phyloP scores from a whole-genome alignment of 2,888 invertebrate genomes.

The Drosophila vallismaia region DNA sequence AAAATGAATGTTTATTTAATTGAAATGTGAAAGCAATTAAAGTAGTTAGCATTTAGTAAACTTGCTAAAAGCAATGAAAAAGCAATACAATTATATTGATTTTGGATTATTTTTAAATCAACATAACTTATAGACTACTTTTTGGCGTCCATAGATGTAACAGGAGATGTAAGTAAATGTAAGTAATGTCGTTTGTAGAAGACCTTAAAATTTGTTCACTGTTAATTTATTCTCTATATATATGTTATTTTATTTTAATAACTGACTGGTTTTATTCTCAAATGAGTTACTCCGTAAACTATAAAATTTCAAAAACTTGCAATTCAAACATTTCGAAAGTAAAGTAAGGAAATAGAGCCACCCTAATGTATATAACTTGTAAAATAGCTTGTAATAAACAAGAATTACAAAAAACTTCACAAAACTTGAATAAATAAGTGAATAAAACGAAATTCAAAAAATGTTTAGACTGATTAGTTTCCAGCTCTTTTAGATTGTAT shows the following conservation, averaged over 20 bases:
- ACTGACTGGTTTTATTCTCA: no score
- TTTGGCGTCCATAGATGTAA: neutral
- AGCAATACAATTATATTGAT: neutral
- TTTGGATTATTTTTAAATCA: neutral
- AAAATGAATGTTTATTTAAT: no score
- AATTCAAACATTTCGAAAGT: no score
- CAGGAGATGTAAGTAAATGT: neutral
- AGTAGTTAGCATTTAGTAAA: neutral
- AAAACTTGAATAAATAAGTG: no score
- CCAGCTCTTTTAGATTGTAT: neutral
- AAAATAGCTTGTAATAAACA: neutral
- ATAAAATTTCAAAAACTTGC: no score
- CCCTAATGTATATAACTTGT: neutral
- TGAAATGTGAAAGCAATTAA: no score
- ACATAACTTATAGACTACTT: neutral
- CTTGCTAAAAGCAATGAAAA: neutral
- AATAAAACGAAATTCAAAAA: neutral
- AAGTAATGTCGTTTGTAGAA: no score
- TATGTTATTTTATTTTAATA: no score
- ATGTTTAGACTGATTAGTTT: neutral
- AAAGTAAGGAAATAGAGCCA: neutral
- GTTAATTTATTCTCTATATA: no score
- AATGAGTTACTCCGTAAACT: no score
- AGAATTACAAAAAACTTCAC: no score
- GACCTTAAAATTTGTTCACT: no score